Conservation (phyloP, 2,113 vertebrate species). For the Girardinichthys multiradiatus region DNA sequence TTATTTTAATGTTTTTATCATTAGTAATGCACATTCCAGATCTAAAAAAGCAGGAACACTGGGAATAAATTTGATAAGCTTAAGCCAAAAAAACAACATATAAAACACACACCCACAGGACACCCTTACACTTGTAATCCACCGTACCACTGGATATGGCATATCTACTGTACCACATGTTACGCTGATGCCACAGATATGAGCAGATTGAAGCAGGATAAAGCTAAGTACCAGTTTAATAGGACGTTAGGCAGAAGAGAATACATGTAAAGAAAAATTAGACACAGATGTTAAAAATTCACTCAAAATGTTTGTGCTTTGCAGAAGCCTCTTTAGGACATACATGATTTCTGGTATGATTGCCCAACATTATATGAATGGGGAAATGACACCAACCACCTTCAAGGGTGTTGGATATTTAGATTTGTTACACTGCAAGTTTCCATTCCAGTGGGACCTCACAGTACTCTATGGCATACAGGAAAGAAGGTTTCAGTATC, state of each 20-base stretch:
- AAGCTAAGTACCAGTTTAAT: constrained; percentile 14
- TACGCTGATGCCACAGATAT: constrained; percentile 51
- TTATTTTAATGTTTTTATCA: constrained; percentile 64
- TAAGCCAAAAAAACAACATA: constrained; percentile 37
- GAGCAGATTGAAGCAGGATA: constrained; percentile 60
- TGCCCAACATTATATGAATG: constrained; percentile 14
- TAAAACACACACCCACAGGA: constrained; percentile 36
- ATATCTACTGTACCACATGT: constrained; percentile 33
- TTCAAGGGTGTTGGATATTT: constrained; percentile 30
- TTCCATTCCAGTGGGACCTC: constrained; percentile 38
- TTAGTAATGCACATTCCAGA: constrained; percentile 67
- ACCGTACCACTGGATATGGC: constrained; percentile 46
- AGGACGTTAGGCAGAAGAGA: constrained; percentile 30
- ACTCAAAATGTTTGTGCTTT: background rate
- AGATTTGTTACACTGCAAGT: constrained; percentile 21
- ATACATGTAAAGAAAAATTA: constrained; percentile 35
- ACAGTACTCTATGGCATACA: constrained; percentile 32
- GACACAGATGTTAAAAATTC: constrained; percentile 16
- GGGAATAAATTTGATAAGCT: constrained; percentile 48
- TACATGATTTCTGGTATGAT: constrained; percentile 15
- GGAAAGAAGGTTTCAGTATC: constrained; percentile 5
- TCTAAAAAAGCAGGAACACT: constrained; percentile 58
- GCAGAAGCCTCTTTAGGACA: constrained; percentile 4
- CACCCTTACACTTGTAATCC: constrained; percentile 20
- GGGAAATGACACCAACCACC: constrained; percentile 25